phyloP scores from a whole-genome alignment of 2,113 vertebrate species.

The Colossoma macropomum region DNA sequence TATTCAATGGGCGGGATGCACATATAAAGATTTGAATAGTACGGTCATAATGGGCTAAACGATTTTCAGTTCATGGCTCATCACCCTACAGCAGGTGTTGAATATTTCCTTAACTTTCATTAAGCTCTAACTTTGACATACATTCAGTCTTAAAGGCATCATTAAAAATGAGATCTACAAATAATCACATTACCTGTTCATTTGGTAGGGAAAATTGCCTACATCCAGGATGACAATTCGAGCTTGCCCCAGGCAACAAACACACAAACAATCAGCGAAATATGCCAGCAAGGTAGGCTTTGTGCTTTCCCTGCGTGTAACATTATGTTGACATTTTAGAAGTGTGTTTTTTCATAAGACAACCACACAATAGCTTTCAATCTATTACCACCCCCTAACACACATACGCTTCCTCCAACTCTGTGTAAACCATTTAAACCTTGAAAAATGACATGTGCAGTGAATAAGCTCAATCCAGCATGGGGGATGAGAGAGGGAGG shows the following conservation, averaged over 20 bases:
- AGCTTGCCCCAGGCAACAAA: conserved; percentile 23
- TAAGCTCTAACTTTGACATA: background rate
- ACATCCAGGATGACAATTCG: conserved; percentile 2
- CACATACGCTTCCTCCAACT: conserved; percentile 7
- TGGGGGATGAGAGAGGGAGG: conserved; percentile 14
- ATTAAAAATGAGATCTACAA: background rate
- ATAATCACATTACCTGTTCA: conserved; percentile 21
- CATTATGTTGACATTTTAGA: conserved; percentile 54
- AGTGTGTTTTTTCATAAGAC: conserved; percentile 26
- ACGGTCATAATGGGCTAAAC: background rate
- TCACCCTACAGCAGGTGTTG: background rate
- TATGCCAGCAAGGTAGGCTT: conserved; percentile 24
- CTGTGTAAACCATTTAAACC: conserved; percentile 48
- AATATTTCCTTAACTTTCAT: background rate
- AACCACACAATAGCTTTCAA: conserved; percentile 42
- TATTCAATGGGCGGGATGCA: background rate
- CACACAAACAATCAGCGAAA: conserved; percentile 32
- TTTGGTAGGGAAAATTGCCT: conserved; percentile 13
- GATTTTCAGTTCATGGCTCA: background rate
- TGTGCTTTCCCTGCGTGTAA: conserved; percentile 39
- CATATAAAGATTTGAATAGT: background rate
- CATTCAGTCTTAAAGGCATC: background rate
- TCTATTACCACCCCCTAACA: conserved; percentile 39
- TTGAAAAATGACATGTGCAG: conserved; percentile 45
- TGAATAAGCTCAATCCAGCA: conserved; percentile 44